A percentile compares a stretch with the other conserved stretches of the same genome.
phyloP scores from a whole-genome alignment of 2,888 invertebrate species.

The Ichneumoninae sp. region DNA sequence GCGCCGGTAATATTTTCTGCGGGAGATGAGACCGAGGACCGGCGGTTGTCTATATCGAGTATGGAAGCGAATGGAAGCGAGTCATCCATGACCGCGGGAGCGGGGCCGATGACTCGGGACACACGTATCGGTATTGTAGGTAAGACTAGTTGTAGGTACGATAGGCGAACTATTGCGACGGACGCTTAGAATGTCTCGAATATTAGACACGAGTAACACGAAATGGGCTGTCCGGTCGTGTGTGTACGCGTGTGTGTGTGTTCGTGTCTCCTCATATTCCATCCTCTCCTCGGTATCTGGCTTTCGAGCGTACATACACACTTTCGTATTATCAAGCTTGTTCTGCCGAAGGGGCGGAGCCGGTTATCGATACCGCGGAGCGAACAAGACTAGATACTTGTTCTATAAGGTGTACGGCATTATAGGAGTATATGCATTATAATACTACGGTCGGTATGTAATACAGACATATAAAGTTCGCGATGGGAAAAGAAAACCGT shows the following conservation, averaged over 20 bases:
- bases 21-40: conserved; percentile 42
- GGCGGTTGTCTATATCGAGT: background rate
- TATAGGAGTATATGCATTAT: background rate
- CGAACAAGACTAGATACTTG: conserved; percentile 45
- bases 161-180: conserved; percentile 26
- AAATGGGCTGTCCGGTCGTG: conserved; percentile 70
- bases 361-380: conserved; percentile 54
- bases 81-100: conserved; percentile 51
- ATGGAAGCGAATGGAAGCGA: conserved; percentile 57
- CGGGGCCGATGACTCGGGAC: conserved; percentile 55
- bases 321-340: conserved; percentile 49
- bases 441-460: background rate
- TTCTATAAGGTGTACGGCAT: conserved; percentile 2
- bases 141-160: conserved; percentile 37
- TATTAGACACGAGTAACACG: conserved; percentile 70
- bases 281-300: conserved; percentile 32
- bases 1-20: conserved; percentile 27
- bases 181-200: conserved; percentile 24
- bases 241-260: background rate
- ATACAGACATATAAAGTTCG: background rate
- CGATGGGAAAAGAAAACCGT: background rate
- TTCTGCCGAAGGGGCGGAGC: conserved; percentile 40
- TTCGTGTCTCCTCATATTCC: conserved; percentile 57
- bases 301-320: conserved; percentile 10
- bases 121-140: conserved; percentile 56